Evolutionary conservation across 1,140 invertebrate genomes (phyloP).

Genomic region (Drosophila rufa): DNA sequence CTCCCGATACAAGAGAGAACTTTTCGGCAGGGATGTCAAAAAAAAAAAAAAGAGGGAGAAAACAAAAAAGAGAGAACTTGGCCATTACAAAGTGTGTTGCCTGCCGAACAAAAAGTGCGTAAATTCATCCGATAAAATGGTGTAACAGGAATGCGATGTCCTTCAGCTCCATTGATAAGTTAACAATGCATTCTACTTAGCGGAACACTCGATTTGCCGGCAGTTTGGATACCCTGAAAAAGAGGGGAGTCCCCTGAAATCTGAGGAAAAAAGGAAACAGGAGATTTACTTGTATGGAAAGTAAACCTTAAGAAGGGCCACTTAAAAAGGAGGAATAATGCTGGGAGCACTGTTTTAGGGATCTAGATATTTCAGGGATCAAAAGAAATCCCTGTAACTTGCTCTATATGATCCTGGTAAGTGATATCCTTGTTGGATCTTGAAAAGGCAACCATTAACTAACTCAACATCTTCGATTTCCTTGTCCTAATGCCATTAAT

Average conservation of each 20-base stretch:
- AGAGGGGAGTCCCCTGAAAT: not conserved
- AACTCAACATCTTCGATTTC: too few species aligned
- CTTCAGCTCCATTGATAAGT: slow-evolving; percentile 59
- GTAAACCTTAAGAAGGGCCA: not conserved
- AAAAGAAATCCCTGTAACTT: too few species aligned
- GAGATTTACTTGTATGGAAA: not conserved
- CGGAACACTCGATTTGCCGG: slow-evolving; percentile 15
- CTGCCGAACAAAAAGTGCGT: slow-evolving; percentile 47
- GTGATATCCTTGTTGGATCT: not conserved
- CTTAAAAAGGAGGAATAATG: too few species aligned
- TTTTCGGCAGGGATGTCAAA: slow-evolving; percentile 37
- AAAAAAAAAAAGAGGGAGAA: not conserved
- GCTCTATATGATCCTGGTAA: not conserved
- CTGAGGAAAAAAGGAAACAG: not conserved
- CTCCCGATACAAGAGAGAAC: slow-evolving; percentile 20
- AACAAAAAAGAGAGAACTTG: slow-evolving; percentile 25
- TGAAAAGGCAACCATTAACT: too few species aligned
- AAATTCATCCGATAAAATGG: slow-evolving; percentile 70
- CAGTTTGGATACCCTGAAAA: slow-evolving; percentile 8
- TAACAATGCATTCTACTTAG: slow-evolving; percentile 60
- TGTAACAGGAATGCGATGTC: slow-evolving; percentile 55
- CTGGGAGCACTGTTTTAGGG: too few species aligned
- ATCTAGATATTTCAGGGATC: not conserved
- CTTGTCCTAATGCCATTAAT: too few species aligned
- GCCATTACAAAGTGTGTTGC: slow-evolving; percentile 42